phyloP scores from a whole-genome alignment of 2,113 vertebrate species.

The Pituophis catenifer region DNA sequence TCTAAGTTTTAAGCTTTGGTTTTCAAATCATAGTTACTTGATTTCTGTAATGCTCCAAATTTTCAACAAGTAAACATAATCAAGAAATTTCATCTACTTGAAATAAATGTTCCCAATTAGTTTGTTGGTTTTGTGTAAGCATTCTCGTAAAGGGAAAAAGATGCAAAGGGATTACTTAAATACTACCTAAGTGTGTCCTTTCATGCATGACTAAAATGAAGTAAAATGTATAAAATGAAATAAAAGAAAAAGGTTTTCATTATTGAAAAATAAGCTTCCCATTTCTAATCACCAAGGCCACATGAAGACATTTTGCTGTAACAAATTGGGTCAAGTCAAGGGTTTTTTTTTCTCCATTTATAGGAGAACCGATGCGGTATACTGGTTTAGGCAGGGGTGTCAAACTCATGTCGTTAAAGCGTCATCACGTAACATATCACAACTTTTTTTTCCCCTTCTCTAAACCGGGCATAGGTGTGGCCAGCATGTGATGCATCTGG shows the following conservation, averaged over 20 bases:
- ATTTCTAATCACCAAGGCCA: not conserved
- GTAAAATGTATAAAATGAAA: not conserved
- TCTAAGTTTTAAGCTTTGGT: not conserved
- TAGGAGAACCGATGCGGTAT: not conserved
- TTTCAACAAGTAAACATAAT: not conserved
- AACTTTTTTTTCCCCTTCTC: too few relatives aligned
- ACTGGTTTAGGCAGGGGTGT: not conserved
- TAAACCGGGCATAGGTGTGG: too few relatives aligned
- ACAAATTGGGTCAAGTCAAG: not conserved
- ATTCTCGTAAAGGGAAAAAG: slow-evolving; percentile 19
- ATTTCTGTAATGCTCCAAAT: not conserved
- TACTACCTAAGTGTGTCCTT: slow-evolving; percentile 44
- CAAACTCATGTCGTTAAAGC: too few relatives aligned
- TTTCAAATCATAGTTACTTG: not conserved
- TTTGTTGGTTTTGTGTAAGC: slow-evolving; percentile 28
- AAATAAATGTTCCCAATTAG: slow-evolving; percentile 42
- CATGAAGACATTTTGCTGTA: not conserved
- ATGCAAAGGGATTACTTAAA: slow-evolving; percentile 11
- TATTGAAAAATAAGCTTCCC: not conserved
- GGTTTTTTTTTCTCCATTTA: not conserved
- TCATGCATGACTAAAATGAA: slow-evolving; percentile 13
- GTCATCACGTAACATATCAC: rapidly evolving
- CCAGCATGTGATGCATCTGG: too few relatives aligned
- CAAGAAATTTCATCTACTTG: slow-evolving; percentile 25
- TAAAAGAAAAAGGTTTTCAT: not conserved